Percentiles rank a stretch among this genome's conserved stretches.
Evolutionary conservation across 1,140 invertebrate genomes (phyloP).

Genomic region (Sminthurinus signatus): DNA sequence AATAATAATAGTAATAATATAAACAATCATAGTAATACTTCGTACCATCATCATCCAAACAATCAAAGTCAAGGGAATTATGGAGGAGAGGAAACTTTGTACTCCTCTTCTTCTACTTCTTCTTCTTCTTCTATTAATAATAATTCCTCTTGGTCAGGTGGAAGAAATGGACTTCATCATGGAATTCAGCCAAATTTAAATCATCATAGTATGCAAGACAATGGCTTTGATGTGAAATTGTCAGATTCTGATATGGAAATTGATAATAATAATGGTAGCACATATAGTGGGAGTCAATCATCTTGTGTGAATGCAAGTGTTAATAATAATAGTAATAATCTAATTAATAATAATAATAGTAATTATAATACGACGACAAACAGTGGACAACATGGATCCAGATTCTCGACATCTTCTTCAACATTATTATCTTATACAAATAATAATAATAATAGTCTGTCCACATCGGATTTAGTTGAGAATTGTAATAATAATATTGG

Average conservation of each 20-base stretch:
- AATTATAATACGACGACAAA: not conserved
- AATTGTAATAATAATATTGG: not conserved
- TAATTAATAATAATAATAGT: slow-evolving; percentile 1
- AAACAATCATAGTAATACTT: slow-evolving; percentile 24
- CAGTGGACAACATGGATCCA: too few relatives aligned
- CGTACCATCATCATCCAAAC: slow-evolving; percentile 7
- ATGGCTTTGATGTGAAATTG: slow-evolving; percentile 16
- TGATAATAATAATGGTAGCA: slow-evolving; percentile 16
- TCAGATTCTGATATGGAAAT: too few relatives aligned
- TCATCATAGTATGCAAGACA: slow-evolving; percentile 16
- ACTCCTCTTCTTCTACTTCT: too few relatives aligned
- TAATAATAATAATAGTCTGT: not conserved
- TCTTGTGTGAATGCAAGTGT: slow-evolving; percentile 4
- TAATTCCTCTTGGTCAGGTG: not conserved
- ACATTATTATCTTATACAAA: not conserved
- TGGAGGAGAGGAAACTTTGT: too few relatives aligned
- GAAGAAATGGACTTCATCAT: slow-evolving; percentile 12
- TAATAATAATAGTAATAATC: slow-evolving; percentile 18
- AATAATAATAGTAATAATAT: slow-evolving; percentile 34
- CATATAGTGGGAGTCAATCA: slow-evolving; percentile 18
- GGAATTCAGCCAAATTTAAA: not conserved
- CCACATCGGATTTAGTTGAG: not conserved
- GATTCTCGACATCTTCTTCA: not conserved
- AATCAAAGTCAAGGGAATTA: too few relatives aligned
- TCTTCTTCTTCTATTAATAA: too few relatives aligned